These are phyloP conservation scores for Hypercompe scribonia DNA, from an alignment of 2,888 invertebrate species.

Conservation along the genomic window DNA sequence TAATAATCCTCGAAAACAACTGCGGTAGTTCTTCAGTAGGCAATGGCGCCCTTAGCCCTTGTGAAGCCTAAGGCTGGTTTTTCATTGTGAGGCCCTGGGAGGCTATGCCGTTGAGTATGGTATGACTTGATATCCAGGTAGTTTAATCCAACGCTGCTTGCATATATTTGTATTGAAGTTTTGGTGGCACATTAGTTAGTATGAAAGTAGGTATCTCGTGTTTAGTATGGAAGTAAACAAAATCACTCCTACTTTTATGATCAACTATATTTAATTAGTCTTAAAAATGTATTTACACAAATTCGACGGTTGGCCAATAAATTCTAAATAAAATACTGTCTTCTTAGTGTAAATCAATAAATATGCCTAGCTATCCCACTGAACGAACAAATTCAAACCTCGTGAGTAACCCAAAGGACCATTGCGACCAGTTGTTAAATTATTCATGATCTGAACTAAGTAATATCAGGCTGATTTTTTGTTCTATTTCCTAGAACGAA, in stretches of 20 bases:
- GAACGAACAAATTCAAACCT: not conserved
- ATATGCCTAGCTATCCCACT: not conserved
- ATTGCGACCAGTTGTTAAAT: not conserved
- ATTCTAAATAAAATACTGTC: not conserved
- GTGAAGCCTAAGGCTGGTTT: too few species aligned
- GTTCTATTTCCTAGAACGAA: slow-evolving; percentile 67
- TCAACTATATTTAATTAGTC: not conserved
- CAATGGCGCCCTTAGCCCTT: too few species aligned
- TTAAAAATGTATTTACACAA: not conserved
- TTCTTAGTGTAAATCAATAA: not conserved
- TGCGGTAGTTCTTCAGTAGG: too few species aligned
- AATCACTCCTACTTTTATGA: not conserved
- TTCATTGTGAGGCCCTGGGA: too few species aligned
- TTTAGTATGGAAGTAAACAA: not conserved
- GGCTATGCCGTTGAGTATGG: too few species aligned
- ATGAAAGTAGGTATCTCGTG: not conserved
- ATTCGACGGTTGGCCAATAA: not conserved
- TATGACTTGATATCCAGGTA: too few species aligned
- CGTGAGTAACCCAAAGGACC: too few species aligned
- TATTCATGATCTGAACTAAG: not conserved
- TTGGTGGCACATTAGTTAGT: too few species aligned
- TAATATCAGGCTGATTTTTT: not conserved
- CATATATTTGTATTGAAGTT: not conserved
- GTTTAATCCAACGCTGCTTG: too few species aligned
- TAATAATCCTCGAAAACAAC: too few species aligned